phyloP scores from a whole-genome alignment of 2,113 vertebrate genomes.

The Aviceda subcristata region DNA sequence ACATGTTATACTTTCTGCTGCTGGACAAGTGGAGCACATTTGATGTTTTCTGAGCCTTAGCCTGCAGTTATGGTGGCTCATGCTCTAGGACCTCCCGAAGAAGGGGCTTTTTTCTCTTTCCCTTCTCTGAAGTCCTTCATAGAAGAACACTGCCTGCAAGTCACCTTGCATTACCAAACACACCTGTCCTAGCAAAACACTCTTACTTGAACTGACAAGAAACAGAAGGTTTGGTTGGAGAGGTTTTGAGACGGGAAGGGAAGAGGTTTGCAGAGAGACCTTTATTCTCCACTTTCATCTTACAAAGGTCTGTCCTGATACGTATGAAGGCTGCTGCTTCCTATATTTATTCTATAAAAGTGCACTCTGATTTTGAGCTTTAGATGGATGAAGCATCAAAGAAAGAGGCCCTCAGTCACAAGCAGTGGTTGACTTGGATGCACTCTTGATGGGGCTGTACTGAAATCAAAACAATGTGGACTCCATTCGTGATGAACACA shows the following conservation, averaged over 20 bases:
- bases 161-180: neutral
- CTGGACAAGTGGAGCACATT: neutral
- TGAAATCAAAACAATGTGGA: neutral
- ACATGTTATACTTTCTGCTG: neutral
- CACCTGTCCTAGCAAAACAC: neutral
- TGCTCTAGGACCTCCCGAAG: neutral
- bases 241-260: neutral
- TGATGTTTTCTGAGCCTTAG: neutral
- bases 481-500: neutral
- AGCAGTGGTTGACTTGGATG: neutral
- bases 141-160: neutral
- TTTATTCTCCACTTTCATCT: neutral
- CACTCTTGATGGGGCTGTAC: neutral
- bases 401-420: neutral
- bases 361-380: neutral
- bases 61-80: accelerated
- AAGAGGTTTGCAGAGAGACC: neutral
- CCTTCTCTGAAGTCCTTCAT: neutral
- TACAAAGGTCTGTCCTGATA: neutral
- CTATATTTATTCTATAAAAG: neutral
- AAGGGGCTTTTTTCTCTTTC: neutral
- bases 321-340: neutral
- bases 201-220: neutral
- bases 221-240: neutral
- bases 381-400: neutral